Evolutionary conservation across 2,888 invertebrate species (phyloP), one percentile per base, ranked within the genome.

Genomic region (Monochamus alternatus): DNA sequence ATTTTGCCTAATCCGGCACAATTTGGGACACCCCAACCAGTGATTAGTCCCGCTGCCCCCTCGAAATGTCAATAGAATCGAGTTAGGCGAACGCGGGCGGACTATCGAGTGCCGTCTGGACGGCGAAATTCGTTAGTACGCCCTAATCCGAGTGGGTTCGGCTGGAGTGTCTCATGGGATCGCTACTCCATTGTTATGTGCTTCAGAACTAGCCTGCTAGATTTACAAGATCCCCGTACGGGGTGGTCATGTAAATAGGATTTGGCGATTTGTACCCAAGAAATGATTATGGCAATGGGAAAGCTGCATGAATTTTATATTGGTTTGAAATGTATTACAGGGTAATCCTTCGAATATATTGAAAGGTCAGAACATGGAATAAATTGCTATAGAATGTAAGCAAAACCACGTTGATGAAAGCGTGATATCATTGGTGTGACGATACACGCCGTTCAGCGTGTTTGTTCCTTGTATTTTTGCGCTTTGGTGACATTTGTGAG

Each of bases 1-100:
- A 75, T 75, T 75, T 63, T 65, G 73, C 22, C 73, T 75, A 75
- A 75, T 75, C 75, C 73, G 63, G 62, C 73, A 68, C 73, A 75
- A 75, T 75, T 75, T 73, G 14, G 68, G 62, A 68, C 75, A 75
- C 75, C 75, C 75, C 68, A 73, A 58, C 72, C 73, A 31, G 58
- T 75, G 75, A 75, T 75, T 73, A 73, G 73, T 43, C 72, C 52
- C 75, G 68, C 9, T 32, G 12, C 32, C 69, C 59, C 59, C 59
- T 58, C 22, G 14, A 67, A 73, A 58, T 67, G 75, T 75, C 75
- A 75, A 75, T 75, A 75, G 69, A 75, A 72, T 75, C 75, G 58
- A 75, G 75, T 73, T 63, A 73, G 71, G 43, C 71, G 75, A 67
- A 75, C 75, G 71, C 65, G 58, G 60, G 60, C 52, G 55, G 69